These are phyloP conservation scores for Ceuthmochares aereus DNA, from an alignment of 2,113 vertebrate genomes.

Conservation along the genomic window DNA sequence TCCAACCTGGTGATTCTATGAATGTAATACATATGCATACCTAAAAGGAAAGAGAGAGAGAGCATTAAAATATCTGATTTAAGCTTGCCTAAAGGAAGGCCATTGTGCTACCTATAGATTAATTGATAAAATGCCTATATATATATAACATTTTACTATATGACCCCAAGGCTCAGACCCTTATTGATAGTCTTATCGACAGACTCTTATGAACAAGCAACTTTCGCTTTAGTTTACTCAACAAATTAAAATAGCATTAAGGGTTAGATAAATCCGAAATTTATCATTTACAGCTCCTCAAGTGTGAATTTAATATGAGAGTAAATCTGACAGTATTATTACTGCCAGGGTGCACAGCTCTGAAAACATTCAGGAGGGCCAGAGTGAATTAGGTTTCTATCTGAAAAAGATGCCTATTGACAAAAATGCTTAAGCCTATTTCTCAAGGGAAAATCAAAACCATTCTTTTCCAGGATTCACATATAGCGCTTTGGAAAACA, in stretches of 20 bases:
- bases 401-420: slow-evolving; percentile 30
- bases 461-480: slow-evolving; percentile 30
- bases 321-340: neutral
- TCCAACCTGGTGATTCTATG: too few species aligned
- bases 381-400: slow-evolving; percentile 32
- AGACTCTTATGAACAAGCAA: neutral
- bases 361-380: slow-evolving; percentile 6
- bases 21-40: neutral
- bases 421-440: slow-evolving; percentile 38
- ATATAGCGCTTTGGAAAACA: slow-evolving; percentile 18
- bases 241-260: neutral
- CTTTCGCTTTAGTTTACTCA: neutral
- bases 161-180: neutral
- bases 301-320: slow-evolving; percentile 11
- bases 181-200: neutral
- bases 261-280: neutral
- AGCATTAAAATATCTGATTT: neutral
- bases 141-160: neutral
- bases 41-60: neutral
- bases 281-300: neutral
- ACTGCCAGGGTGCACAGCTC: slow-evolving; percentile 4
- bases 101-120: neutral
- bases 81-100: neutral
- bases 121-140: neutral
- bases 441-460: slow-evolving; percentile 64